Evolutionary conservation across 2,113 vertebrate genomes (phyloP).

Genomic region (Eudyptes chrysolophus): DNA sequence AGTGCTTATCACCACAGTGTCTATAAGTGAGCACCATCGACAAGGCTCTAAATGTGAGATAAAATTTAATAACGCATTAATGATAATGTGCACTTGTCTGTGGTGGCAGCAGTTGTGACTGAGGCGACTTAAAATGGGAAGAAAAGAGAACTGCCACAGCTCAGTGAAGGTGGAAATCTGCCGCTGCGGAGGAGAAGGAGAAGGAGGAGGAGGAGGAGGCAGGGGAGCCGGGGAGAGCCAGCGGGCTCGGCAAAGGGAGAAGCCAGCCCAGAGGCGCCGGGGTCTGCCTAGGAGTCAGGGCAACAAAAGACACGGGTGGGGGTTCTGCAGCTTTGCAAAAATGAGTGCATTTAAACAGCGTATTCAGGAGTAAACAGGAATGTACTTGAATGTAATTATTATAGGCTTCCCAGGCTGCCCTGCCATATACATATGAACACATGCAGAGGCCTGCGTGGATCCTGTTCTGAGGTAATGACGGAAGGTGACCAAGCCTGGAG

Average conservation of each 20-base stretch:
- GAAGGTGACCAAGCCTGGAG: not conserved
- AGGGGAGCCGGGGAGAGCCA: not conserved
- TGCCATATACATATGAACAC: not conserved
- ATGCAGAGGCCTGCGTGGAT: not conserved
- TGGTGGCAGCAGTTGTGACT: slow-evolving; percentile 1
- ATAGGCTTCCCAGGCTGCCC: not conserved
- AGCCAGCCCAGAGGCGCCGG: not conserved
- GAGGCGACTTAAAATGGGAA: slow-evolving; percentile 10
- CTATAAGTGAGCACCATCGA: slow-evolving; percentile 4
- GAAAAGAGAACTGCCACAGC: not conserved
- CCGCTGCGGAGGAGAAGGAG: not conserved
- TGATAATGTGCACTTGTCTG: slow-evolving; percentile 22
- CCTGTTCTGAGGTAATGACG: not conserved
- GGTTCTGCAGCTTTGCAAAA: not conserved
- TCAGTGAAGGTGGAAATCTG: not conserved
- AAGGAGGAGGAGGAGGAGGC: not conserved
- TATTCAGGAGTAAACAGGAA: slow-evolving; percentile 20
- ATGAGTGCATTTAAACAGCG: not conserved
- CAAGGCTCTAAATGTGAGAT: slow-evolving; percentile 40
- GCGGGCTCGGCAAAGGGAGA: not conserved
- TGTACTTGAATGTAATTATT: slow-evolving; percentile 21
- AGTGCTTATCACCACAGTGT: slow-evolving; percentile 21
- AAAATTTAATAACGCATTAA: slow-evolving; percentile 69
- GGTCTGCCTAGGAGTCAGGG: not conserved
- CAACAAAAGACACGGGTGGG: not conserved